Evolutionary conservation across 1,140 invertebrate species (phyloP).

Genomic region (Dufourea novaeangliae): DNA sequence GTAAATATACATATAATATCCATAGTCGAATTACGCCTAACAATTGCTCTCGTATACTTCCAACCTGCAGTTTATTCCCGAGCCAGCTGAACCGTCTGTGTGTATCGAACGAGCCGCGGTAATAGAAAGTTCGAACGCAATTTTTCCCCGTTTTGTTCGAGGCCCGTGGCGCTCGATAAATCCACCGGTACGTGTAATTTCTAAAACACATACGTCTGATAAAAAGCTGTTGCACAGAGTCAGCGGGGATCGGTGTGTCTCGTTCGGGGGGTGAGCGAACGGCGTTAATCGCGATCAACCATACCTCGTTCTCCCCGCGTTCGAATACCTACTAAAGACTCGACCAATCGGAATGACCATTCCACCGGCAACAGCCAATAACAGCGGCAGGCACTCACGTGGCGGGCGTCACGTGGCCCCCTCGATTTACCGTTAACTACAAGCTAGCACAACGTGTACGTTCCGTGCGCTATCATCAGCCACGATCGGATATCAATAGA

Average conservation of each 20-base stretch:
- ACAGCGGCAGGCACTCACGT: background rate
- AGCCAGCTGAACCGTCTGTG: background rate
- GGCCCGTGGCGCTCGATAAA: constrained; percentile 54
- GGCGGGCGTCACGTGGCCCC: constrained; percentile 21
- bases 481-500: constrained; percentile 79
- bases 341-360: constrained; percentile 44
- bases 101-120: background rate
- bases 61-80: background rate
- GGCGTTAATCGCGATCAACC: constrained; percentile 59
- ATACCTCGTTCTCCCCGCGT: constrained; percentile 29
- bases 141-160: constrained; percentile 33
- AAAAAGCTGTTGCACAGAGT: constrained; percentile 47
- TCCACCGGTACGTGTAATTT: constrained; percentile 55
- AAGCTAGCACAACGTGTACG: constrained; percentile 73
- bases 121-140: background rate
- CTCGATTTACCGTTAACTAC: constrained; percentile 71
- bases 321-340: constrained; percentile 42
- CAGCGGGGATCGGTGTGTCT: constrained; percentile 43
- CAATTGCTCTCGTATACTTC: background rate
- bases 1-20: background rate
- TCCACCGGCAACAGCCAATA: constrained; percentile 55
- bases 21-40: background rate
- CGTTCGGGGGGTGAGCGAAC: constrained; percentile 18
- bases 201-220: constrained; percentile 64
- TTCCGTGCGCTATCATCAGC: constrained; percentile 77